phyloP scores from a whole-genome alignment of 2,113 vertebrate species.

The Neogale vison region DNA sequence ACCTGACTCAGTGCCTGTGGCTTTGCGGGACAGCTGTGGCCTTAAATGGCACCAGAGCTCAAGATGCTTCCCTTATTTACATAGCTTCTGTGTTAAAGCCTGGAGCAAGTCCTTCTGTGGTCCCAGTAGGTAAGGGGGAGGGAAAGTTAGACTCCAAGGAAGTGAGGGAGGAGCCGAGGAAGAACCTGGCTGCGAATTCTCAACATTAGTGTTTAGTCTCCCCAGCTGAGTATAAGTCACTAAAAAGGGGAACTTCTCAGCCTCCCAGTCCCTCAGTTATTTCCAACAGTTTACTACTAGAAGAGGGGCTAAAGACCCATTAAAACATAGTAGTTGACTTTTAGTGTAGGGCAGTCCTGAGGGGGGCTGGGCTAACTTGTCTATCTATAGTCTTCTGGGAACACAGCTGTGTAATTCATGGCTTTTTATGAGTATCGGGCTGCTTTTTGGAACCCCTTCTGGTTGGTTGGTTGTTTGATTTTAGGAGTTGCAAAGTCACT shows the following conservation, averaged over 20 bases:
- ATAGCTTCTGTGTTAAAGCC: conserved; percentile 20
- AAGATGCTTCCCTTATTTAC: conserved; percentile 5
- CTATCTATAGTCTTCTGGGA: background rate
- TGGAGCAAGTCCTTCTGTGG: background rate
- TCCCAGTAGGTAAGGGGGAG: background rate
- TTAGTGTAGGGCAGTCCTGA: background rate
- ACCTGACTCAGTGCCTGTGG: conserved; percentile 21
- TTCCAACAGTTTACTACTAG: background rate
- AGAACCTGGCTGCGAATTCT: background rate
- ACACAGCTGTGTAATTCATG: background rate
- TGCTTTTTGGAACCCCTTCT: background rate
- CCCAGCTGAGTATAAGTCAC: background rate
- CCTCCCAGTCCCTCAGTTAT: background rate
- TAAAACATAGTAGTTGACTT: background rate
- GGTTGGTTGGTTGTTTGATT: background rate
- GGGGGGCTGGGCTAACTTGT: background rate
- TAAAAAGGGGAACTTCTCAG: conserved; percentile 4
- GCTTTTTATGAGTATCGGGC: background rate
- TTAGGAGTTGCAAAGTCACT: background rate
- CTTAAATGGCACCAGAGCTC: background rate
- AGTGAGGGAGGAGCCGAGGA: background rate
- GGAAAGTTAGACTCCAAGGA: background rate
- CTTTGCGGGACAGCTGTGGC: conserved; percentile 36
- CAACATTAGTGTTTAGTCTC: background rate
- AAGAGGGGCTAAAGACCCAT: background rate